Evolutionary conservation across 2,888 invertebrate genomes (phyloP).

Genomic region (Apantesis nais): DNA sequence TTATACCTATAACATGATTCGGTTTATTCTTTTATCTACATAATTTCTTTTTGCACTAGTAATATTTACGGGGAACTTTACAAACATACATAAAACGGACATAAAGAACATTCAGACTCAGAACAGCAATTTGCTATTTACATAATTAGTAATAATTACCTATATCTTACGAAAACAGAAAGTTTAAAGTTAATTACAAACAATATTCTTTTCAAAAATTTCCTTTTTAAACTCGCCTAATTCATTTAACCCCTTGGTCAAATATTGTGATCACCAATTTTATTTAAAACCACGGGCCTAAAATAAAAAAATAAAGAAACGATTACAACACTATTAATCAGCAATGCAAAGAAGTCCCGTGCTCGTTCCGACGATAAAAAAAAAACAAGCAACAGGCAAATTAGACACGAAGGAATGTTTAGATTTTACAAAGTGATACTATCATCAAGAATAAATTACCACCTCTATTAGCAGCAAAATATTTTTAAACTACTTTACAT

Average conservation of each 20-base stretch:
- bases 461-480: slow-evolving; percentile 38
- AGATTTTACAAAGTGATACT: slow-evolving; percentile 48
- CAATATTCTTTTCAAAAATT: background rate
- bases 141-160: too few species aligned
- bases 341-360: slow-evolving; percentile 8
- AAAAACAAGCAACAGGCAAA: slow-evolving; percentile 23
- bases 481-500: slow-evolving; percentile 38
- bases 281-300: slow-evolving; percentile 19
- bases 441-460: slow-evolving; percentile 46
- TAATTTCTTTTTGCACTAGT: too few species aligned
- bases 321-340: slow-evolving; percentile 34
- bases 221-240: background rate
- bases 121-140: too few species aligned
- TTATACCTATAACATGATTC: too few species aligned
- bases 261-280: slow-evolving; percentile 19
- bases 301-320: slow-evolving; percentile 15
- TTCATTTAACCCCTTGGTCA: background rate
- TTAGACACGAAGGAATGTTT: slow-evolving; percentile 39
- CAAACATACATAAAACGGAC: too few species aligned
- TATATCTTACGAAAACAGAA: background rate
- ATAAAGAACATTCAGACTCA: too few species aligned
- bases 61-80: too few species aligned
- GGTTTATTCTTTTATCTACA: too few species aligned
- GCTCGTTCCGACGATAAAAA: slow-evolving; percentile 13
- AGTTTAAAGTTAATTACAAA: background rate